These are phyloP conservation scores for Volucella inanis DNA, from an alignment of 2,888 invertebrate genomes.

Conservation along the genomic window DNA sequence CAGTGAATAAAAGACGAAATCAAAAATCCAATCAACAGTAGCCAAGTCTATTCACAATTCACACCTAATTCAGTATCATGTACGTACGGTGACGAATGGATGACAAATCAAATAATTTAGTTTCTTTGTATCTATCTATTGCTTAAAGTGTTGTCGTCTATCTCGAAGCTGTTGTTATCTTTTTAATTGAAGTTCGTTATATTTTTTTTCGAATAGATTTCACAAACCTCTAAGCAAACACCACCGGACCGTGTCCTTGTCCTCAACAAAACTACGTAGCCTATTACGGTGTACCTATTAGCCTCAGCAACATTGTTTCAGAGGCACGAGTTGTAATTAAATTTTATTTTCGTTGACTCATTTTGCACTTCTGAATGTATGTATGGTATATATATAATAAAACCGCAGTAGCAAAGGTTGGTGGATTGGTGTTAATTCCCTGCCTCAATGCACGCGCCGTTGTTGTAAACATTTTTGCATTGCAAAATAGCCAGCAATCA, in stretches of 20 bases:
- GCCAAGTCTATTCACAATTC: conserved; percentile 28
- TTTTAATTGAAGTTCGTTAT: conserved; percentile 6
- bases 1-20: not conserved
- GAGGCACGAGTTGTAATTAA: conserved; percentile 16
- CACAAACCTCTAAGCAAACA: too few relatives aligned
- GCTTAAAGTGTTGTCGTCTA: conserved; percentile 7
- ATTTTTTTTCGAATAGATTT: not conserved
- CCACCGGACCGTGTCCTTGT: not conserved
- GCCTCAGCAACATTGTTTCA: conserved; percentile 55
- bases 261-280: not conserved
- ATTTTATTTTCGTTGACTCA: conserved; percentile 14
- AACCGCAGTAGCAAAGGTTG: not conserved
- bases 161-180: conserved; percentile 14
- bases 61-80: conserved; percentile 27
- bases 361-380: not conserved
- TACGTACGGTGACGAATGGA: conserved; percentile 3
- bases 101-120: conserved; percentile 30
- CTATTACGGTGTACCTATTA: not conserved
- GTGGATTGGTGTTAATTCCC: conserved; percentile 38
- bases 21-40: conserved; percentile 2
- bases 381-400: not conserved
- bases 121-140: conserved; percentile 13
- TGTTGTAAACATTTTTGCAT: conserved; percentile 41
- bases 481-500: not conserved
- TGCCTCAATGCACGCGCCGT: conserved; percentile 71